Evolutionary conservation across 2,797 vertebrate species (phyloP).

Genomic region (Malacoctenus gilli): DNA sequence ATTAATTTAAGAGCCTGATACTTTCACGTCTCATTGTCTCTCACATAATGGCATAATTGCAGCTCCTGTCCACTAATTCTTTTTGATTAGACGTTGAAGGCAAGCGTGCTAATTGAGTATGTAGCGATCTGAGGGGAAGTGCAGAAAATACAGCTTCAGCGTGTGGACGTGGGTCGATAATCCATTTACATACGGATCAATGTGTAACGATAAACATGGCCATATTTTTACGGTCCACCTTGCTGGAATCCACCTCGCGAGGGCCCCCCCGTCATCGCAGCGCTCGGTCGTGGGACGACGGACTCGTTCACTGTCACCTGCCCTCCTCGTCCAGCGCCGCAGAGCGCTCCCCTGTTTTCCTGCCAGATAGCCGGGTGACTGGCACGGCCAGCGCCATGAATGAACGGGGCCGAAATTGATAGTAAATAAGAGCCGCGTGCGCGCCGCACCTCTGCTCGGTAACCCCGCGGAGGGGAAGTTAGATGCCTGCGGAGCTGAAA

Average conservation of each 20-base stretch:
- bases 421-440: conserved; percentile 58
- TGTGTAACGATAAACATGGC: conserved; percentile 22
- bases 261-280: too few species aligned
- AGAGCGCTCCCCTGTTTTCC: conserved; percentile 2
- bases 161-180: conserved; percentile 38
- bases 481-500: conserved; percentile 65
- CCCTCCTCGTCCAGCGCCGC: conserved; percentile 8
- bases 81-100: conserved; percentile 27
- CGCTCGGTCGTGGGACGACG: too few species aligned
- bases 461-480: conserved; percentile 47
- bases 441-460: conserved; percentile 32
- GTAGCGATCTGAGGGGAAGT: conserved; percentile 11
- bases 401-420: conserved; percentile 40
- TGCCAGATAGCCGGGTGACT: conserved; percentile 15
- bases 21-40: conserved; percentile 13
- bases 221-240: conserved; percentile 17
- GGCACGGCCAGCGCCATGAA: conserved; percentile 36
- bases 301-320: background rate
- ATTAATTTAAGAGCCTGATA: conserved; percentile 14
- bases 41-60: conserved; percentile 20
- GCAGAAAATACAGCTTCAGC: conserved; percentile 12
- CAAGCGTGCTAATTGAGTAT: conserved; percentile 14
- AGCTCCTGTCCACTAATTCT: conserved; percentile 15
- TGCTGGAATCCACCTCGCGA: conserved; percentile 6
- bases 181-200: conserved; percentile 45